These are phyloP conservation scores for Mustela erminea DNA, from an alignment of 2,797 vertebrate species.

Conservation along the genomic window DNA sequence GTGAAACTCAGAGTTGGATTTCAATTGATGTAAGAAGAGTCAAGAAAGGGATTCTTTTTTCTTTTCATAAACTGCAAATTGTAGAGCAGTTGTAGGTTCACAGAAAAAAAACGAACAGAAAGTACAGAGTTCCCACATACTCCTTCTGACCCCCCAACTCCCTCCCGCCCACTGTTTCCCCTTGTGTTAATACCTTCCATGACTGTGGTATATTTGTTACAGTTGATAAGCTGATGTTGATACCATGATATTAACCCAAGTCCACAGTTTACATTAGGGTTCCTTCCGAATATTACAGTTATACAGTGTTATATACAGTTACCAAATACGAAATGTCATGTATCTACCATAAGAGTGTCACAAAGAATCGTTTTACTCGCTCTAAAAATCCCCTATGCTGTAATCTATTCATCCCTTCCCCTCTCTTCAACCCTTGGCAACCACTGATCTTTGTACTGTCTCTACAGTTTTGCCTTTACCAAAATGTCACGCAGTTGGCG, in stretches of 20 bases:
- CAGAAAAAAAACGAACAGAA: conserved; percentile 40
- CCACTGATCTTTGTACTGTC: neutral
- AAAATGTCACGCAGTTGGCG: neutral
- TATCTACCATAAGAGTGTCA: neutral
- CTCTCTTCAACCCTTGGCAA: neutral
- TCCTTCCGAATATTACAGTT: neutral
- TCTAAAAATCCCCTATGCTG: neutral
- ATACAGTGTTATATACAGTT: neutral
- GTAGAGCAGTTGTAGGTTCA: conserved; percentile 29
- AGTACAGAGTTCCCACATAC: neutral
- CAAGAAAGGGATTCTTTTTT: neutral
- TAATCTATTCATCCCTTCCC: neutral
- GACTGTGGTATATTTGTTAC: neutral
- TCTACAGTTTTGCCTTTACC: neutral
- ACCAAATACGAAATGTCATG: neutral
- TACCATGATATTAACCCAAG: neutral
- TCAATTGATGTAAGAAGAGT: neutral
- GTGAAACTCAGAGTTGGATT: neutral
- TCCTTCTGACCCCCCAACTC: neutral
- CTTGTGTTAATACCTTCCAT: conserved; percentile 50
- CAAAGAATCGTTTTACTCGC: neutral
- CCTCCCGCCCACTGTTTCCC: conserved; percentile 28
- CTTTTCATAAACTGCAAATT: neutral
- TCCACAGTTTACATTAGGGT: neutral
- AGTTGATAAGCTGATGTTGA: neutral